phyloP scores from a whole-genome alignment of 2,113 vertebrate genomes.

The Neodontobutis hainanensis region DNA sequence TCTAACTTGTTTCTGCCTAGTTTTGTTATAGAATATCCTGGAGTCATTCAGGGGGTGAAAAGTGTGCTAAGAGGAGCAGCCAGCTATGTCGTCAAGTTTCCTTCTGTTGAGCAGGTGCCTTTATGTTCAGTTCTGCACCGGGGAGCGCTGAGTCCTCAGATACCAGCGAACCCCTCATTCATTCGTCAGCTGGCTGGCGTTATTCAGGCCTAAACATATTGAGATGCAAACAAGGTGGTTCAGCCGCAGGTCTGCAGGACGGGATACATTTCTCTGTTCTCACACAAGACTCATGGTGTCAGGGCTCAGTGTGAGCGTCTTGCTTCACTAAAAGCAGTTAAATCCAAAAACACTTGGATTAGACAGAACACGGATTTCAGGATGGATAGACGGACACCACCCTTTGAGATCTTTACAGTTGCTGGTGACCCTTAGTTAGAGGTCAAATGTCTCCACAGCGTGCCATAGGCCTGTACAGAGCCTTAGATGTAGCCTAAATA shows the following conservation, averaged over 20 bases:
- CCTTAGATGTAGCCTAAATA: not conserved
- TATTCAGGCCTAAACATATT: constrained; percentile 83
- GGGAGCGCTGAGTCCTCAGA: constrained; percentile 81
- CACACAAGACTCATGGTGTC: constrained; percentile 76
- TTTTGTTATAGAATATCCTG: constrained; percentile 46
- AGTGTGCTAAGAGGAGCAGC: constrained; percentile 51
- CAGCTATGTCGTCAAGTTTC: constrained; percentile 77
- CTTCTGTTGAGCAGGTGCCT: constrained; percentile 72
- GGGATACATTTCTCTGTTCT: constrained; percentile 70
- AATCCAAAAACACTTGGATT: constrained; percentile 78
- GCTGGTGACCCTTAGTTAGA: constrained; percentile 77
- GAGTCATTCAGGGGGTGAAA: constrained; percentile 52
- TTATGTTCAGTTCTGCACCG: constrained; percentile 61
- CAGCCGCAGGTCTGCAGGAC: constrained; percentile 73
- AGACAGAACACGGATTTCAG: constrained; percentile 65
- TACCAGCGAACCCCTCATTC: constrained; percentile 84
- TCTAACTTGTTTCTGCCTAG: no score
- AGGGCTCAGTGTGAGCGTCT: constrained; percentile 68
- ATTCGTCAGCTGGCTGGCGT: constrained; percentile 86
- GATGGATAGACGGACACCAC: constrained; percentile 55
- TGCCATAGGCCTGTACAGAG: not conserved
- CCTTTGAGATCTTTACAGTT: constrained; percentile 73
- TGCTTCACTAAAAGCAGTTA: constrained; percentile 51
- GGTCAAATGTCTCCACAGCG: constrained; percentile 84
- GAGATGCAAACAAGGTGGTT: constrained; percentile 84